A percentile compares a stretch with the other conserved stretches of the same genome.
Evolutionary conservation across 1,140 invertebrate genomes (phyloP).

Genomic region (Diachasmimorpha longicaudata): DNA sequence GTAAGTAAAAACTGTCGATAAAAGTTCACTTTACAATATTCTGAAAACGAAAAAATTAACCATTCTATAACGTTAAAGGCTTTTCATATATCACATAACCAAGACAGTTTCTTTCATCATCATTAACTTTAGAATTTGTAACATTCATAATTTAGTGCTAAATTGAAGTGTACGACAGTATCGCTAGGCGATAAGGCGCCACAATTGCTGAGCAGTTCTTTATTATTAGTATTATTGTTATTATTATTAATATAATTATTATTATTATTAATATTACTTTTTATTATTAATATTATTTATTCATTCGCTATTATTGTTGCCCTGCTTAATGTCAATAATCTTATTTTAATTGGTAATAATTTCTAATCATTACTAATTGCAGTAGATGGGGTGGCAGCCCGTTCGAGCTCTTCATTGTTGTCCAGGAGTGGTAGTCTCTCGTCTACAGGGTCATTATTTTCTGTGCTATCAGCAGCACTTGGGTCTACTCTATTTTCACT

Average conservation of each 20-base stretch:
- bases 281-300: not conserved
- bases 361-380: slow-evolving; percentile 46
- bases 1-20: slow-evolving; percentile 43
- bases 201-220: slow-evolving; percentile 43
- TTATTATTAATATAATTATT: too few species aligned
- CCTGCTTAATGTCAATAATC: not conserved
- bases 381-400: slow-evolving; percentile 26
- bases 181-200: slow-evolving; percentile 39
- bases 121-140: slow-evolving; percentile 40
- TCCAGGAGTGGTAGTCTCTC: slow-evolving; percentile 31
- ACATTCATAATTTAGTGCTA: slow-evolving; percentile 38
- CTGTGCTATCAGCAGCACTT: slow-evolving; percentile 52
- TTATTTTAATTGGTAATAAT: slow-evolving; percentile 14
- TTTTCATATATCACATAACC: slow-evolving; percentile 54
- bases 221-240: too few species aligned
- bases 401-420: slow-evolving; percentile 44
- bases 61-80: slow-evolving; percentile 49
- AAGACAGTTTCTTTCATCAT: slow-evolving; percentile 44
- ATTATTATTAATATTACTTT: too few species aligned
- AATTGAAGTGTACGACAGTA: slow-evolving; percentile 41
- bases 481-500: slow-evolving; percentile 37
- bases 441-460: slow-evolving; percentile 40
- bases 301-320: slow-evolving; percentile 16
- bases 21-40: slow-evolving; percentile 46
- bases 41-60: slow-evolving; percentile 39